Evolutionary conservation across 2,113 vertebrate species (phyloP), one percentile per base, ranked within the genome.

Genomic region (Erinaceus europaeus): DNA sequence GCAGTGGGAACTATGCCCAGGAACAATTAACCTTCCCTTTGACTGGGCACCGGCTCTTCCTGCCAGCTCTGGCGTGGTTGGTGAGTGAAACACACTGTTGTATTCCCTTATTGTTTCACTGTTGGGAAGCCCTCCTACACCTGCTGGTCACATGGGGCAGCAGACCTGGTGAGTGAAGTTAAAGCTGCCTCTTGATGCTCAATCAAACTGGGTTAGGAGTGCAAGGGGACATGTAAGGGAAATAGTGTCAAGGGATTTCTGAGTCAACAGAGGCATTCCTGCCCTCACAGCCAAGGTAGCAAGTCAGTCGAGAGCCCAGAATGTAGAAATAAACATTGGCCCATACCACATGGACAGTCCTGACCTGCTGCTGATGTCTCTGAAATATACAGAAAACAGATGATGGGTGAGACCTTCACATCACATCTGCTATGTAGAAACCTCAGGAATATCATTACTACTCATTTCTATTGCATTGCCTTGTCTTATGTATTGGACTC

Each of bases 11-110:
- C 50, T 23, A 6, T 32, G 44, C 74, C 75, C 69, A 32, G 64
- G 62, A 75, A 52, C 59, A 71, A 34, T 29, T 79, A 85, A 79
- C 27, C 75, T 55, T 32, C 50, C 55, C 65, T 57, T 27, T 88
- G 76, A 55, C 27, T 29, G 32, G 68, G 62, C 65, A 3, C 42
- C 15, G 9, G 11, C 53, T 13, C 62, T 23, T 86, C 57, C 42
- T 75, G 78, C 76, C 91, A 92, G 3, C 74, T 59, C 17, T 2
- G 57, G 76, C 44, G 76, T 57, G 57, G 5, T 6, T 42, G 23
- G 15, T 4, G 1, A 52, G 50, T 50, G 36, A 80, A 68, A 52
- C 27, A 29, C 36, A 11, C 14, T 4, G 3, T 29, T 25, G 9
- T 50, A 5, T 0, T 0, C 55, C 55, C 53, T 3, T 32, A 2